Conservation (phyloP, 1,140 invertebrate genomes). For the Drosophila elegans region DNA sequence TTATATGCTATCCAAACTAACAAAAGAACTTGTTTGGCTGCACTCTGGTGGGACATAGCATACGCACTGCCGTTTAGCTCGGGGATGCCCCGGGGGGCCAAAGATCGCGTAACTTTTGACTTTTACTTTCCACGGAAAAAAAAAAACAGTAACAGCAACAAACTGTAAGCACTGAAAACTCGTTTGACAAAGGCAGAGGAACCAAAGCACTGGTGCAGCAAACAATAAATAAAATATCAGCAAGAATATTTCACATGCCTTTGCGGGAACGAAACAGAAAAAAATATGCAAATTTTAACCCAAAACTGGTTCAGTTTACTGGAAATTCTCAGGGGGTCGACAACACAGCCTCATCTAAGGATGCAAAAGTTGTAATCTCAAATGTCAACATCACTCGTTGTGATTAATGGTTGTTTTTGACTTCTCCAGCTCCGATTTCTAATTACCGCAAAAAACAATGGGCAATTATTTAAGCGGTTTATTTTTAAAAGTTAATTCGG, state of each 20-base stretch:
- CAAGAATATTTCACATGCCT: constrained; percentile 62
- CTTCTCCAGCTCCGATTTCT: constrained; percentile 6
- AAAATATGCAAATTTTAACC: constrained; percentile 30
- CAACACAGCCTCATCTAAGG: constrained; percentile 30
- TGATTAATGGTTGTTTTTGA: constrained; percentile 24
- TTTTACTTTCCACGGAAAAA: constrained; percentile 65
- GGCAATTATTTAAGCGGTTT: constrained; percentile 35
- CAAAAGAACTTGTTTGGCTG: constrained; percentile 49
- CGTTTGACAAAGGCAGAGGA: constrained; percentile 54
- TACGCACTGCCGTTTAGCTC: constrained; percentile 28
- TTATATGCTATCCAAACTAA: constrained; percentile 14
- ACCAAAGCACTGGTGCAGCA: constrained; percentile 11
- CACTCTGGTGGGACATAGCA: constrained; percentile 7
- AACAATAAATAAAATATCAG: constrained; percentile 64
- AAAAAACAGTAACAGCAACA: constrained; percentile 23
- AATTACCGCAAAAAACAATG: constrained; percentile 38
- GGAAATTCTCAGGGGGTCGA: constrained; percentile 40
- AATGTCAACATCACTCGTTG: constrained; percentile 45
- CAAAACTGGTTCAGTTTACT: constrained; percentile 48
- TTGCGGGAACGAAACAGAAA: constrained; percentile 24
- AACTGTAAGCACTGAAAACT: constrained; percentile 48
- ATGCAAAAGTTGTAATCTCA: constrained; percentile 39
- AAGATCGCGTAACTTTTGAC: constrained; percentile 60
- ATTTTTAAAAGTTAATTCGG: constrained; percentile 13
- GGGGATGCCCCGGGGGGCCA: constrained; percentile 26